Evolutionary conservation across 2,888 invertebrate species (phyloP).

Genomic region (Chloroclysta siterata): DNA sequence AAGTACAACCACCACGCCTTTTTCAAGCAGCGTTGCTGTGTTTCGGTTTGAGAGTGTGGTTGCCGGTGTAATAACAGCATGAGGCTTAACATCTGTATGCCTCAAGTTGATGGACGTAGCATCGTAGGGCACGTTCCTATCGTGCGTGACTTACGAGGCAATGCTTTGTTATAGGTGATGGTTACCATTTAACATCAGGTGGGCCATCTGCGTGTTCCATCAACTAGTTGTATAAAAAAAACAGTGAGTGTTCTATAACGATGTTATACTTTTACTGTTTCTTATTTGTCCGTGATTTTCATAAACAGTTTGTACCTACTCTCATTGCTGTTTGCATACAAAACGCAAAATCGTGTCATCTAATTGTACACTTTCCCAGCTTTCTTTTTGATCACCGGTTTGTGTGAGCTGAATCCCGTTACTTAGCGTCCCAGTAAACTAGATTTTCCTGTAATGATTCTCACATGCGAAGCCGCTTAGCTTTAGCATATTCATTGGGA

Average conservation of each 20-base stretch:
- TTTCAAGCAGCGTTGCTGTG: too few relatives aligned
- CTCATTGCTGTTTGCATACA: constrained; percentile 36
- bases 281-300: constrained; percentile 1
- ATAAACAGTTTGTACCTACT: constrained; percentile 18
- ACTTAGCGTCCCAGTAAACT: constrained; percentile 67
- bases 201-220: too few relatives aligned
- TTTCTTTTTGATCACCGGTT: constrained; percentile 73
- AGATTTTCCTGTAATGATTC: constrained; percentile 64
- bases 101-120: too few relatives aligned
- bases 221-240: too few relatives aligned
- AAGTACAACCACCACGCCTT: too few relatives aligned
- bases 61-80: too few relatives aligned
- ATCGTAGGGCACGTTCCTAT: too few relatives aligned
- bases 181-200: too few relatives aligned
- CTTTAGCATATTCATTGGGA: constrained; percentile 37
- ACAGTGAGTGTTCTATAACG: too few relatives aligned
- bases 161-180: too few relatives aligned
- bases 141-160: too few relatives aligned
- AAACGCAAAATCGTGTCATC: constrained; percentile 58
- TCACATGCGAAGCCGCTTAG: constrained; percentile 35
- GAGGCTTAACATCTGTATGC: too few relatives aligned
- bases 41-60: background rate
- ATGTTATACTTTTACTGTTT: background rate
- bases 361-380: constrained; percentile 78
- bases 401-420: constrained; percentile 70